Percentiles rank a stretch among this genome's conserved stretches.
Evolutionary conservation across 2,888 invertebrate species (phyloP).

Genomic region (Minunthozetes semirufus): DNA sequence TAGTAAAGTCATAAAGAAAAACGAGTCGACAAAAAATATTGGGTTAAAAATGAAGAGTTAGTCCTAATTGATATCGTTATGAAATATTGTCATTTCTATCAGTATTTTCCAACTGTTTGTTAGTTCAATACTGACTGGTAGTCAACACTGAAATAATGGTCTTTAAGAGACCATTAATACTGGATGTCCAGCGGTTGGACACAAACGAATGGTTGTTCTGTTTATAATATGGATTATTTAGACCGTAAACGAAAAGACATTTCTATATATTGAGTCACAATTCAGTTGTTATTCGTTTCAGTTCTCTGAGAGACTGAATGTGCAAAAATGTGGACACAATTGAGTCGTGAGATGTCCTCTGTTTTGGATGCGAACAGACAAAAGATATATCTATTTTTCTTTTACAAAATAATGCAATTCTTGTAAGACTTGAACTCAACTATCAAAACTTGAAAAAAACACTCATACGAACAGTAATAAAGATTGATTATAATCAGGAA

Average conservation of each 20-base stretch:
- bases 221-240: slow-evolving; percentile 27
- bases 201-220: slow-evolving; percentile 6
- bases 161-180: background rate
- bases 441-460: too few species aligned
- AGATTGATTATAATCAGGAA: too few species aligned
- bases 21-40: background rate
- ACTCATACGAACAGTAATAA: too few species aligned
- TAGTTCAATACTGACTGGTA: background rate
- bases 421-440: too few species aligned
- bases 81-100: background rate
- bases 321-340: slow-evolving; percentile 9
- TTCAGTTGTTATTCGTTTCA: slow-evolving; percentile 18
- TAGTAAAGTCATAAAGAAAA: background rate
- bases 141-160: background rate
- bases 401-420: background rate
- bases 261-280: background rate
- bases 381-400: background rate
- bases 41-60: background rate
- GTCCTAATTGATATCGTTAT: background rate
- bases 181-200: slow-evolving; percentile 1
- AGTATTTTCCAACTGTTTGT: background rate
- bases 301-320: background rate
- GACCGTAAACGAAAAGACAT: slow-evolving; percentile 11
- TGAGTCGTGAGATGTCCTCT: background rate
- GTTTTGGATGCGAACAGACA: background rate